These are phyloP conservation scores for Tragelaphus scriptus DNA, from an alignment of 2,113 vertebrate genomes.

Conservation along the genomic window DNA sequence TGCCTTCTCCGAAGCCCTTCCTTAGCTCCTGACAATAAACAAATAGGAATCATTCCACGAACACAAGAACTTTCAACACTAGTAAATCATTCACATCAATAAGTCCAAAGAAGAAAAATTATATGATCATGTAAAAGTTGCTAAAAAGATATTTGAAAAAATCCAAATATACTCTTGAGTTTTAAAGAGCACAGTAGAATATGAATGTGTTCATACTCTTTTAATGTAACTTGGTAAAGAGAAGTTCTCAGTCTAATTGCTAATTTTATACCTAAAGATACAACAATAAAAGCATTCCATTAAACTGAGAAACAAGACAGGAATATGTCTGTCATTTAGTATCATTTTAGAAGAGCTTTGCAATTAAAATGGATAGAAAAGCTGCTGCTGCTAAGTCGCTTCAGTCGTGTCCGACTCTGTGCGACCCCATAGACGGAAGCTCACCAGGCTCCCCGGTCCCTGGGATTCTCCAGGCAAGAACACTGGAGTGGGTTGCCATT, in stretches of 20 bases:
- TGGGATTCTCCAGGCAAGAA: too few relatives aligned
- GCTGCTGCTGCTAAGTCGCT: too few relatives aligned
- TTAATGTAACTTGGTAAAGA: background rate
- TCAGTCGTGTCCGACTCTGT: too few relatives aligned
- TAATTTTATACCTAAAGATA: background rate
- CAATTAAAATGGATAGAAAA: background rate
- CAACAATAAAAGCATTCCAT: background rate
- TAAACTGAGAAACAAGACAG: background rate
- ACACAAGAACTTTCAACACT: background rate
- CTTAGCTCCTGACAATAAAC: background rate
- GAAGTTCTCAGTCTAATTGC: background rate
- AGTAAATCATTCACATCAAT: background rate
- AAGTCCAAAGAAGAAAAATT: background rate
- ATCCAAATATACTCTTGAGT: background rate
- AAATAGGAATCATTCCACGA: background rate
- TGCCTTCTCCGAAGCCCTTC: background rate
- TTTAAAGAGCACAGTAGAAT: background rate
- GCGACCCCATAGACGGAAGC: too few relatives aligned
- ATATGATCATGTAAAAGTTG: background rate
- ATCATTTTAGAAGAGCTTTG: background rate
- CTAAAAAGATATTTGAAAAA: background rate
- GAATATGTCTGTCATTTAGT: background rate
- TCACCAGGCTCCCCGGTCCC: too few relatives aligned
- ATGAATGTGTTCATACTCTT: background rate
- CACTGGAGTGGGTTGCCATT: too few relatives aligned